Evolutionary conservation across 1,140 invertebrate genomes (phyloP), one percentile per base, ranked within the genome.

Genomic region (Babylonia areolata): DNA sequence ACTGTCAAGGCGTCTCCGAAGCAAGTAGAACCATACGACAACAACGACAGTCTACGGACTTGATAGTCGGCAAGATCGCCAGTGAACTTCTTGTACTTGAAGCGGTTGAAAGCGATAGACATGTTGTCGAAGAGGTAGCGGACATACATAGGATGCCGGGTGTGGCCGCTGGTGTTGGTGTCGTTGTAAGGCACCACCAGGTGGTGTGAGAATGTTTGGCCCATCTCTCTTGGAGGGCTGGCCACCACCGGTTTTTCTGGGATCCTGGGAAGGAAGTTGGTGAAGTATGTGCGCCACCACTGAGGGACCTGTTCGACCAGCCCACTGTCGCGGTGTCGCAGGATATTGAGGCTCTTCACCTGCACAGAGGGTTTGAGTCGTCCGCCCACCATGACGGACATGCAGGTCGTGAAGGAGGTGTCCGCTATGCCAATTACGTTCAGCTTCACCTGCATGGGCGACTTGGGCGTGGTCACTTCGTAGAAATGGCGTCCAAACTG

Each of bases 71-170:
- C 87, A 1, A 88, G 40, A 40, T 85, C 64, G 20, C 84, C 86
- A 12, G 58, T 75, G 31, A 88, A 80, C 42, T 79, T 69, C 20
- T 31, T 58, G 77, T 87, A 89, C 51, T 87, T 87, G 51, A 79
- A 84, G 73, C 80, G 58, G 54, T 86, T 58, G 33, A 87, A 84
- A 28, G 89, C 89, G 42, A 89, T 88, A 75, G 87, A 88, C 46
- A 88, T 88, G 64, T 88, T 88, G 81, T 89, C 89, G 33, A 86
- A 58, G 81, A 89, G 87, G 75, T 89, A 89, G 28, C 87, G 71
- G 0, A 88, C 42, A 58, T 89, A 89, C 28, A 87, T 87, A 20
- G 89, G 79, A 40, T 88, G 87, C 15, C 85, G 73, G 20, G 89
- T 89, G n/a, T 84, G 42, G 5, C 89, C 86, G 42, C 84, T 86